phyloP scores from a whole-genome alignment of 2,113 vertebrate genomes.

The Scytalopus superciliaris region DNA sequence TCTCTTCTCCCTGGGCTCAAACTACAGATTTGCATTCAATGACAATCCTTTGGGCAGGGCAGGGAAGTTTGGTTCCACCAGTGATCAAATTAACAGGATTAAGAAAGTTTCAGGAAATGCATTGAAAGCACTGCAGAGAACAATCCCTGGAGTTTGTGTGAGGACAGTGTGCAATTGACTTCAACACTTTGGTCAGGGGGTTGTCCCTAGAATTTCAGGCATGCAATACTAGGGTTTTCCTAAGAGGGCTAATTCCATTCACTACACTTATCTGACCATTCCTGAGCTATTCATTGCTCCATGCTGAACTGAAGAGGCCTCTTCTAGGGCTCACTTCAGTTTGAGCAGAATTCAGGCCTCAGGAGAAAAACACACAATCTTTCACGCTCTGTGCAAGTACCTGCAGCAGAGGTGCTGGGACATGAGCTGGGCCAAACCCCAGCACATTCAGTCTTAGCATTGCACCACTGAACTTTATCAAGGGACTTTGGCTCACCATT shows the following conservation, averaged over 20 bases:
- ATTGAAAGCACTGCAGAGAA: background rate
- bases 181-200: background rate
- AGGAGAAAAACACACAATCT: background rate
- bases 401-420: background rate
- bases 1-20: background rate
- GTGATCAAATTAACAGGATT: background rate
- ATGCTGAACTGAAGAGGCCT: background rate
- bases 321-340: background rate
- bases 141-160: background rate
- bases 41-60: background rate
- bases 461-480: background rate
- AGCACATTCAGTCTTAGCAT: background rate
- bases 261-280: background rate
- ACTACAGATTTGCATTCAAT: background rate
- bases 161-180: background rate
- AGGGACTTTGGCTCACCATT: background rate
- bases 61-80: background rate
- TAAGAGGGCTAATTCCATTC: background rate
- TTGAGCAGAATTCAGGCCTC: background rate
- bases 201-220: background rate
- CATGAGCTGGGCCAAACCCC: background rate
- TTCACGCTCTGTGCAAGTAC: background rate
- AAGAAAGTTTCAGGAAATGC: background rate
- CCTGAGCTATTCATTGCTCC: background rate
- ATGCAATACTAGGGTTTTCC: background rate